phyloP scores from a whole-genome alignment of 2,113 vertebrate species.

The Gavia stellata region DNA sequence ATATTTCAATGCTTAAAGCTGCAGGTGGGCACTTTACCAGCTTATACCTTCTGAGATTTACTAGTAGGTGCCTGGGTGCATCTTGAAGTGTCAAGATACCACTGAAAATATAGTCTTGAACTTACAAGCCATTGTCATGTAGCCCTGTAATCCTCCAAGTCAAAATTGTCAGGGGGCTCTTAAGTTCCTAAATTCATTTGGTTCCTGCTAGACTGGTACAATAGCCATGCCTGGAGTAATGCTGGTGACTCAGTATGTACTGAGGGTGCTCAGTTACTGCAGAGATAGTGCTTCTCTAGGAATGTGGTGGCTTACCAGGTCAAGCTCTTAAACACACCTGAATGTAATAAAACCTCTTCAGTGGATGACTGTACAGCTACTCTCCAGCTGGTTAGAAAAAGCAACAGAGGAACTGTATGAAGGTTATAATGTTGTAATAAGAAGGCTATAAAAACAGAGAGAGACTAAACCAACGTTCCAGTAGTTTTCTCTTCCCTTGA shows the following conservation, averaged over 20 bases:
- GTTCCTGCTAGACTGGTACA: background rate
- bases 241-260: background rate
- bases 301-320: background rate
- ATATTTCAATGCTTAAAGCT: background rate
- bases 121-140: background rate
- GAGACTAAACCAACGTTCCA: constrained; percentile 24
- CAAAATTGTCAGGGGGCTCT: background rate
- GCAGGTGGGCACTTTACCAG: background rate
- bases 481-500: constrained; percentile 46
- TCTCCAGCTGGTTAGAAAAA: background rate
- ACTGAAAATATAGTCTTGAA: background rate
- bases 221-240: background rate
- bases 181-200: background rate
- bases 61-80: background rate
- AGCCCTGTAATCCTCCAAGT: background rate
- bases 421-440: background rate
- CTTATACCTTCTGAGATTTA: background rate
- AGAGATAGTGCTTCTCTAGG: background rate
- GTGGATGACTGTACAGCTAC: background rate
- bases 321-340: background rate
- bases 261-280: background rate
- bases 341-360: background rate
- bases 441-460: constrained; percentile 35
- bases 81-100: background rate
- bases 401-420: background rate